Percentiles rank a stretch among this genome's conserved stretches.
phyloP scores from a whole-genome alignment of 2,888 invertebrate genomes.

The Folsomia candida region DNA sequence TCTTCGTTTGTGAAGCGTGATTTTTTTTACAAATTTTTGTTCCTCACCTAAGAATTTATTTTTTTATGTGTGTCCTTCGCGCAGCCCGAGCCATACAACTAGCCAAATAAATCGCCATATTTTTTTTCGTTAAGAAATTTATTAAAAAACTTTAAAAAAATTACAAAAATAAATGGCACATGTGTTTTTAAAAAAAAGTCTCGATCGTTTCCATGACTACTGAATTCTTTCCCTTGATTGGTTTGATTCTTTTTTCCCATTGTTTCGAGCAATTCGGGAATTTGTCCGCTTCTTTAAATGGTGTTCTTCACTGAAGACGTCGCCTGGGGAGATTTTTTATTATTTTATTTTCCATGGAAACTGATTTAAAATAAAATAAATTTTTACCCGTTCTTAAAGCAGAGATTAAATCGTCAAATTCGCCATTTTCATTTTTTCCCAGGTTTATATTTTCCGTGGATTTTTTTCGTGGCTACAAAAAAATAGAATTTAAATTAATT shows the following conservation, averaged over 20 bases:
- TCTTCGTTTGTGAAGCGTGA: conserved; percentile 90
- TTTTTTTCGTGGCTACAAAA: conserved; percentile 28
- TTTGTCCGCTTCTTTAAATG: conserved; percentile 30
- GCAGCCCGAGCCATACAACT: too few species aligned
- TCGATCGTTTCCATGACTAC: conserved; percentile 9
- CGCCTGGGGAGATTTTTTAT: conserved; percentile 27
- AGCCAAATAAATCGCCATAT: too few species aligned
- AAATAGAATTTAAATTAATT: not conserved
- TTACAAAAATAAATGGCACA: too few species aligned
- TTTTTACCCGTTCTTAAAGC: conserved; percentile 76
- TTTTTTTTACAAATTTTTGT: not conserved
- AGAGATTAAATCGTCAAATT: conserved; percentile 94
- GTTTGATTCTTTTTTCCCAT: conserved; percentile 19
- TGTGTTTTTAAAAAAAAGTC: too few species aligned
- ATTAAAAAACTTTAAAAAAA: too few species aligned
- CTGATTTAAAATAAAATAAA: not conserved
- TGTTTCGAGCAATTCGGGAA: conserved; percentile 19
- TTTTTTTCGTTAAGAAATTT: too few species aligned
- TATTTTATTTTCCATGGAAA: not conserved
- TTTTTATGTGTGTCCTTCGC: too few species aligned
- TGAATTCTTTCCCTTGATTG: conserved; percentile 35
- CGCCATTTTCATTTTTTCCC: conserved; percentile 60
- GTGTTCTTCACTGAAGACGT: conserved; percentile 39
- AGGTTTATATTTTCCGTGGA: not conserved
- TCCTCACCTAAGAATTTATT: too few species aligned